Conservation (phyloP, 2,888 invertebrate species). For the Anodontia alba region DNA sequence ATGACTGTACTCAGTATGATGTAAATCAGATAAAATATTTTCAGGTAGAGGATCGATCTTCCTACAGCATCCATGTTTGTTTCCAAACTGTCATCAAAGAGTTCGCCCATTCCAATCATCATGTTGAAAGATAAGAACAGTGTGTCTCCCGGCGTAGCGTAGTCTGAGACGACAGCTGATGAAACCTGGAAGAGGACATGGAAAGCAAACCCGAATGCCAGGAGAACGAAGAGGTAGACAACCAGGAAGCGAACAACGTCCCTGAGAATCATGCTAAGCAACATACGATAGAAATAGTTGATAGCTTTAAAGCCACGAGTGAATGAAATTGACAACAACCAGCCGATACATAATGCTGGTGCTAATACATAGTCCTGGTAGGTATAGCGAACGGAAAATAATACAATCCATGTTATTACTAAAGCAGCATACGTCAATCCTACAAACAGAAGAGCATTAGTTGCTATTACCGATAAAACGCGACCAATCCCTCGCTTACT, state of each 20-base stretch:
- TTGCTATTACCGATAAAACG: slow-evolving; percentile 32
- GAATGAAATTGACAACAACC: slow-evolving; percentile 81
- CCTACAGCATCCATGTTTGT: slow-evolving; percentile 64
- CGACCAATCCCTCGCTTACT: slow-evolving; percentile 32
- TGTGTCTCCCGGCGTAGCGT: slow-evolving; percentile 71
- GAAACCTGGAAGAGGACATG: slow-evolving; percentile 79
- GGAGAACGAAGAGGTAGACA: slow-evolving; percentile 80
- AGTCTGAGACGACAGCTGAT: slow-evolving; percentile 58
- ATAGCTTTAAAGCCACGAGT: slow-evolving; percentile 82
- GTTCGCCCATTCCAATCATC: slow-evolving; percentile 82
- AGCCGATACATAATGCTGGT: slow-evolving; percentile 78
- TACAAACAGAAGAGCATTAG: slow-evolving; percentile 49
- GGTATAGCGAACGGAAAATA: slow-evolving; percentile 58
- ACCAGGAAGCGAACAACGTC: slow-evolving; percentile 81
- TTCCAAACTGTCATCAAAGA: slow-evolving; percentile 75
- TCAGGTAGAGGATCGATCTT: slow-evolving; percentile 63
- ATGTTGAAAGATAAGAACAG: slow-evolving; percentile 81
- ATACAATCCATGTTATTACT: slow-evolving; percentile 77
- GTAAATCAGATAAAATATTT: slow-evolving; percentile 79
- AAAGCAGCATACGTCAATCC: slow-evolving; percentile 67
- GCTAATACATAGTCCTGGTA: slow-evolving; percentile 80
- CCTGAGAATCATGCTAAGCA: slow-evolving; percentile 81
- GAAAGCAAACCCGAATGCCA: slow-evolving; percentile 82
- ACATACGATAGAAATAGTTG: slow-evolving; percentile 82
- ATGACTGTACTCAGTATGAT: slow-evolving; percentile 78